These are phyloP conservation scores for Jordanella pulchra DNA, from an alignment of 2,797 vertebrate species.

Conservation along the genomic window DNA sequence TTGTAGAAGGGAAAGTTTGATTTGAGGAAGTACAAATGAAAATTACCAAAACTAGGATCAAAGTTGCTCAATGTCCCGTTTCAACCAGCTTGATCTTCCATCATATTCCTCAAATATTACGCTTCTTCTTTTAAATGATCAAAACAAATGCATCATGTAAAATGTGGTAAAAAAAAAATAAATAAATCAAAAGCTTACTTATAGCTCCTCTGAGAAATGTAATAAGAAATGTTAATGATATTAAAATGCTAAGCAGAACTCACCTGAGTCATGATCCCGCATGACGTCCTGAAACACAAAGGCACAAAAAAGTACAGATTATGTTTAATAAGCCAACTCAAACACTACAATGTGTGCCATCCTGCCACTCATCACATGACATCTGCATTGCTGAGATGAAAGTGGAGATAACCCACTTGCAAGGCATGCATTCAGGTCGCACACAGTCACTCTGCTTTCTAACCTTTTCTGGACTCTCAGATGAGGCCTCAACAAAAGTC, in stretches of 20 bases:
- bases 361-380: constrained; percentile 44
- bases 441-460: constrained; percentile 67
- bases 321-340: constrained; percentile 17
- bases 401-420: constrained; percentile 52
- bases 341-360: constrained; percentile 1
- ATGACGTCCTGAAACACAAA: constrained; percentile 74
- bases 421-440: constrained; percentile 56
- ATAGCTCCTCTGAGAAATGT: not conserved
- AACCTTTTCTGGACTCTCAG: constrained; percentile 77
- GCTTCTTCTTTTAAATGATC: not conserved
- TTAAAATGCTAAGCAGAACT: constrained; percentile 24
- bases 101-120: not conserved
- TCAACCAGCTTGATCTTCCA: not conserved
- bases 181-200: not conserved
- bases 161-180: not conserved
- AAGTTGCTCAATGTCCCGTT: not conserved
- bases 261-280: constrained; percentile 80
- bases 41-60: not conserved
- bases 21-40: constrained; percentile 4
- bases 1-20: not conserved
- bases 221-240: too few species aligned
- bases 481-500: constrained; percentile 75
- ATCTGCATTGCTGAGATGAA: constrained; percentile 33
- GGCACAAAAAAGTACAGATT: not conserved
- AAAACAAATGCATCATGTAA: not conserved